A percentile compares a stretch with the other conserved stretches of the same genome.
Conservation (phyloP, 92 coral and sea anemone genomes). For the Meandrina meandrites region DNA sequence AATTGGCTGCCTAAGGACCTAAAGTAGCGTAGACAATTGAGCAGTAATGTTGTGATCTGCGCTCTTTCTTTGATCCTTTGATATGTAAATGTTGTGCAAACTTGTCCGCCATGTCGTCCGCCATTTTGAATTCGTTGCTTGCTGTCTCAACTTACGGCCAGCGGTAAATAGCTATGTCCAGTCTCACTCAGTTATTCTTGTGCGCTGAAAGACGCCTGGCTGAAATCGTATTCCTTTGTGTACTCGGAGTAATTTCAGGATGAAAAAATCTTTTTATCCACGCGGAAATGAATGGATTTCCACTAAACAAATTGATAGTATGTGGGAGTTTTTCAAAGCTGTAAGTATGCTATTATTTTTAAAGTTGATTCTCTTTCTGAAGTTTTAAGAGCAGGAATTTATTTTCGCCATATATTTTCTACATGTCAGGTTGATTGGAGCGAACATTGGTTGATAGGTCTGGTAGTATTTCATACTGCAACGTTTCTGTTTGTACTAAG, state of each 20-base stretch:
- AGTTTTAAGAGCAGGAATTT: neutral
- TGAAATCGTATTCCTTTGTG: neutral
- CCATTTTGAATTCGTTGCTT: conserved; percentile 1
- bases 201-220: neutral
- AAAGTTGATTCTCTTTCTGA: neutral
- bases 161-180: neutral
- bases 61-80: too few relatives aligned
- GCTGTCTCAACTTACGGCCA: neutral
- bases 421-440: conserved; percentile 82
- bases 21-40: neutral
- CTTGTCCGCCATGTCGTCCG: conserved; percentile 3
- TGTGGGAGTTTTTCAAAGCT: conserved; percentile 84
- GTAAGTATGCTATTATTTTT: conserved; percentile 41
- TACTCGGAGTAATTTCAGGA: neutral
- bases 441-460: conserved; percentile 81
- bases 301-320: conserved; percentile 81
- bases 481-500: conserved; percentile 53
- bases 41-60: neutral
- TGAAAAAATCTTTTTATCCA: conserved; percentile 13
- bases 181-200: neutral
- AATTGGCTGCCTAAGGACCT: neutral
- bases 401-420: neutral
- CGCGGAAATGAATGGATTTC: conserved; percentile 60
- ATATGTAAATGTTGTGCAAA: neutral
- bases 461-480: conserved; percentile 67